Evolutionary conservation across 1,140 invertebrate genomes (phyloP).

Genomic region (Pogonomyrmex barbatus): DNA sequence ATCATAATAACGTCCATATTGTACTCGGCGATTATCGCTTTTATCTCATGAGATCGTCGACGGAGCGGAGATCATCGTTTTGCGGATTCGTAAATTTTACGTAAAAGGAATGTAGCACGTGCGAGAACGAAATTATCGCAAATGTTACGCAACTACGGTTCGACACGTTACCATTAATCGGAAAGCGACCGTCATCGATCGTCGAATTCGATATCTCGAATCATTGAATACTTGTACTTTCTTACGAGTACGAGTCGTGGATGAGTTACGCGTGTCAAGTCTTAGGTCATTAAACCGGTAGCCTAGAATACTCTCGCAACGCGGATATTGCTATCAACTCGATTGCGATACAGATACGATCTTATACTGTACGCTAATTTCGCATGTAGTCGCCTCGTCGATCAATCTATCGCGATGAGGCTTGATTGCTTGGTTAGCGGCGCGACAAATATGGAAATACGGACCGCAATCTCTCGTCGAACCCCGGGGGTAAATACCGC

Average conservation of each 20-base stretch:
- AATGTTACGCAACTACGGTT: not conserved
- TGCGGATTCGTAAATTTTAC: not conserved
- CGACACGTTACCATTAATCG: not conserved
- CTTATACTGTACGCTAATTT: not conserved
- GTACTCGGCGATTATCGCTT: constrained; percentile 17
- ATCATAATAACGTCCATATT: constrained; percentile 16
- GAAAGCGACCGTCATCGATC: not conserved
- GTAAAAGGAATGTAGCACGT: not conserved
- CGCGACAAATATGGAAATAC: constrained; percentile 74
- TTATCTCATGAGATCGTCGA: not conserved
- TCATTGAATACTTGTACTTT: not conserved
- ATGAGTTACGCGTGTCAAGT: not conserved
- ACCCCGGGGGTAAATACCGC: constrained; percentile 50
- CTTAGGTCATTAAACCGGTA: not conserved
- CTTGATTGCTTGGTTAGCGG: constrained; percentile 67
- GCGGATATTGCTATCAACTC: not conserved
- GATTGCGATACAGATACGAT: constrained; percentile 24
- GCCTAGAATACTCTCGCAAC: not conserved
- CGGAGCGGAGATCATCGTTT: not conserved
- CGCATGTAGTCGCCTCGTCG: constrained; percentile 3
- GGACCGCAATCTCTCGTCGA: constrained; percentile 65
- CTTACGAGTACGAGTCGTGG: not conserved
- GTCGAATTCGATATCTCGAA: not conserved
- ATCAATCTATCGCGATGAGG: constrained; percentile 48
- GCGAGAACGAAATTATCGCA: not conserved